Base-by-base conservation (phyloP, 2,113 vertebrate genomes). In the Entelurus aequoreus region DNA sequence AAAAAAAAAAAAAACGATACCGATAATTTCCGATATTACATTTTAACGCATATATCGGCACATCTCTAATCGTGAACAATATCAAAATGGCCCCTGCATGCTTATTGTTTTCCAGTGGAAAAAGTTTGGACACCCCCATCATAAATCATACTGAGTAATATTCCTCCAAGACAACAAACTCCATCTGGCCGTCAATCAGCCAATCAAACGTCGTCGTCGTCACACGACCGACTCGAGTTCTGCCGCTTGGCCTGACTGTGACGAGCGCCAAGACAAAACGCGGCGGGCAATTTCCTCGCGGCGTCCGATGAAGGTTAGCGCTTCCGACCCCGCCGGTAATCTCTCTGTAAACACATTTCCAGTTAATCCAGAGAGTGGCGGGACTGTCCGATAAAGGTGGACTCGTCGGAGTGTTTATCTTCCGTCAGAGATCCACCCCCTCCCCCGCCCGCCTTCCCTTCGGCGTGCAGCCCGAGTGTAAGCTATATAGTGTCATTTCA, bases 401-500 rank as follows among this genome's bases (percentile, higher is more conserved):
- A 82, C 69, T 72, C 76, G 72, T 76, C 63, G 8, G 60, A 72
- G 60, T 80, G 71, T 83, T 84, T 83, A 87, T 89, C 86, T 78
- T 65, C 75, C 75, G 62, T 70, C 60, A 44, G 68, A 75, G 68
- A 74, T 72, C 49, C 71, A 8, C 12, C 15, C 15, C 47, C 13
- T 3, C 21, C 46, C 50, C 40, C 55, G 1, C 19, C 40, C 37
- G 28, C 59, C 62, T 54, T 59, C 71, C 68, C 65, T 67, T 54
- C 75, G 51, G 79, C 78, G 74, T 76, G 60, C 61, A 82, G 76
- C 74, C 60, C 46, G 54, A 78, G 66, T 79, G 82, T 85, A 86
- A 87, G 72, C 78, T 86, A 86, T 87, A 87, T 80, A 76, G 85
- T 85, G 84, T 84, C 87, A 87, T 90, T 90, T 90, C 88, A 91